Evolutionary conservation across 2,888 invertebrate species (phyloP), one percentile per base, ranked within the genome.

Genomic region (Nysson spinosus): DNA sequence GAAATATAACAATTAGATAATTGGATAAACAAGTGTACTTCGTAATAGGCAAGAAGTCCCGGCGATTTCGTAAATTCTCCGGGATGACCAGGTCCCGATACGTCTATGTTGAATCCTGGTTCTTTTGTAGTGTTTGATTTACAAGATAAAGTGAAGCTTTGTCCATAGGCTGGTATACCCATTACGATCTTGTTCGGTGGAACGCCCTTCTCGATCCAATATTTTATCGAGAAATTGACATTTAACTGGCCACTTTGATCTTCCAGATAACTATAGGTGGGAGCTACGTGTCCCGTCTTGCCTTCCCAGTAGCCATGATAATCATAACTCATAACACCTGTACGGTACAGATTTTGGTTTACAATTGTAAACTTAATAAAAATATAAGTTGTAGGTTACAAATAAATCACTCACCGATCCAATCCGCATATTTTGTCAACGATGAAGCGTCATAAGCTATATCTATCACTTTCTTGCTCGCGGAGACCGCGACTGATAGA

Each of bases 301-400:
- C 94, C 94, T 77, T 96, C 96, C 96, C 96, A 96, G 79, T 95
- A 95, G 0, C 96, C 96, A 75, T 96, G 96, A 88, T 93, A 96
- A 83, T 96, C 96, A 80, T 96, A 96, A 0, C 95, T 93, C 96
- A 96, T 96, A 0, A 96, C 95, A n/a, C n/a, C n/a, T n/a, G n/a
- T n/a, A n/a, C n/a, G n/a, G n/a, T n/a, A n/a, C n/a, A n/a, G n/a
- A n/a, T n/a, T n/a, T n/a, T n/a, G n/a, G n/a, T n/a, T n/a, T n/a
- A n/a, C n/a, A n/a, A n/a, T n/a, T n/a, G n/a, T n/a, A n/a, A n/a
- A n/a, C n/a, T n/a, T n/a, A n/a, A n/a, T n/a, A n/a, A n/a, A n/a
- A n/a, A n/a, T n/a, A n/a, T n/a, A n/a, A n/a, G n/a, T n/a, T n/a
- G n/a, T n/a, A n/a, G n/a, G n/a, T n/a, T n/a, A n/a, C n/a, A n/a